These are phyloP conservation scores for Xestia ashworthii DNA, from an alignment of 2,888 invertebrate species.

Conservation along the genomic window DNA sequence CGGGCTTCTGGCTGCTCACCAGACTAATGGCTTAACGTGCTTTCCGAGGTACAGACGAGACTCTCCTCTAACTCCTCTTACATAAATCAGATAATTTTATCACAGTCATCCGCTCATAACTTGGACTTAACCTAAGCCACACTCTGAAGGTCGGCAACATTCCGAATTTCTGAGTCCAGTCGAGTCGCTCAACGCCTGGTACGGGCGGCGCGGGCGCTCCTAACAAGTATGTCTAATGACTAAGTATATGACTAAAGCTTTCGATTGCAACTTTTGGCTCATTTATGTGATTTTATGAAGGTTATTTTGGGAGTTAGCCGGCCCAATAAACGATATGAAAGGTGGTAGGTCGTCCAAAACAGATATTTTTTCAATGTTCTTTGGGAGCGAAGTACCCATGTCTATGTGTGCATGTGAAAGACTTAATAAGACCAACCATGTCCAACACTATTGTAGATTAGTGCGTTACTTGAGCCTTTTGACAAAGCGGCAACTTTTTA, in stretches of 20 bases:
- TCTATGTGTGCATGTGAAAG: too few relatives aligned
- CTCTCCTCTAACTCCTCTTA: too few relatives aligned
- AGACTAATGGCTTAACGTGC: too few relatives aligned
- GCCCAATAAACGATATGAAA: not conserved
- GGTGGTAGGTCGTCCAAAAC: too few relatives aligned
- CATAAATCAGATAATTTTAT: not conserved
- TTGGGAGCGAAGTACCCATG: too few relatives aligned
- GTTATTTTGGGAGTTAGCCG: not conserved
- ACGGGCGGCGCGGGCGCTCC: slow-evolving; percentile 73
- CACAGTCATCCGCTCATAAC: slow-evolving; percentile 36
- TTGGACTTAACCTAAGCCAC: slow-evolving; percentile 71
- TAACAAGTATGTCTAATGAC: slow-evolving; percentile 58
- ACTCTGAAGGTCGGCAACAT: slow-evolving; percentile 85
- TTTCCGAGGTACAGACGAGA: too few relatives aligned
- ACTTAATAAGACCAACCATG: too few relatives aligned
- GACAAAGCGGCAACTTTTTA: too few relatives aligned
- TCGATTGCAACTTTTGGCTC: slow-evolving; percentile 25
- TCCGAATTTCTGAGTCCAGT: slow-evolving; percentile 86
- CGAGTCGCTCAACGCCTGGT: slow-evolving; percentile 79
- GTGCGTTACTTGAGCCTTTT: too few relatives aligned
- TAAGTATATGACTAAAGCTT: slow-evolving; percentile 57
- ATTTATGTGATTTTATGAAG: slow-evolving; percentile 6
- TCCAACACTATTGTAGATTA: too few relatives aligned
- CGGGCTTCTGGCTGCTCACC: too few relatives aligned
- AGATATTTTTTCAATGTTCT: too few relatives aligned